These are phyloP conservation scores for Lanistes nyassanus DNA, from an alignment of 1,140 invertebrate genomes.

Conservation along the genomic window DNA sequence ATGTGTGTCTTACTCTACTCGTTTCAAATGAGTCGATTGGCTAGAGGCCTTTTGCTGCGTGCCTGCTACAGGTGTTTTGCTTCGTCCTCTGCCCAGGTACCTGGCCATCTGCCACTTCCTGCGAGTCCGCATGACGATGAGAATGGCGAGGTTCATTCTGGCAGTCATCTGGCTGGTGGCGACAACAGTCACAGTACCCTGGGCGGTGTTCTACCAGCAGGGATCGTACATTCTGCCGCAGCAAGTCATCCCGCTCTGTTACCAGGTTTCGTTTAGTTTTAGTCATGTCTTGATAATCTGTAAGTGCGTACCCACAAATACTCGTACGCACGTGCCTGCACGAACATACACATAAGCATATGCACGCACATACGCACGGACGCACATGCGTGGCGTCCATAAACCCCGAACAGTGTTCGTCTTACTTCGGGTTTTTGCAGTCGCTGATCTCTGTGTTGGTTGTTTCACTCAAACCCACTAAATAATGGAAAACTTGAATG, in stretches of 20 bases:
- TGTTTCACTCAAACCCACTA: no score
- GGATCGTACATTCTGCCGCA: slow-evolving; percentile 23
- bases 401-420: no score
- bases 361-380: neutral
- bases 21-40: no score
- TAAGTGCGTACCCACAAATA: neutral
- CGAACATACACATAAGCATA: neutral
- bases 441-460: no score
- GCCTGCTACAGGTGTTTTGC: neutral
- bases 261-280: slow-evolving; percentile 24
- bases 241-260: slow-evolving; percentile 40
- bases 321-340: neutral
- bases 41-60: neutral
- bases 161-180: slow-evolving; percentile 91
- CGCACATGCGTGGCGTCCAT: no score
- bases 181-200: slow-evolving; percentile 84
- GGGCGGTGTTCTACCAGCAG: slow-evolving; percentile 87
- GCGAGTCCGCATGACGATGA: slow-evolving; percentile 89
- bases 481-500: no score
- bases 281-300: neutral
- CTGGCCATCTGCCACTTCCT: slow-evolving; percentile 94
- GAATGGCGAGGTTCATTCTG: slow-evolving; percentile 85
- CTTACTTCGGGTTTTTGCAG: no score
- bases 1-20: no score
- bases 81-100: slow-evolving; percentile 75